Conservation (phyloP, 92 coral and sea anemone genomes). For the Phenganax marumi region DNA sequence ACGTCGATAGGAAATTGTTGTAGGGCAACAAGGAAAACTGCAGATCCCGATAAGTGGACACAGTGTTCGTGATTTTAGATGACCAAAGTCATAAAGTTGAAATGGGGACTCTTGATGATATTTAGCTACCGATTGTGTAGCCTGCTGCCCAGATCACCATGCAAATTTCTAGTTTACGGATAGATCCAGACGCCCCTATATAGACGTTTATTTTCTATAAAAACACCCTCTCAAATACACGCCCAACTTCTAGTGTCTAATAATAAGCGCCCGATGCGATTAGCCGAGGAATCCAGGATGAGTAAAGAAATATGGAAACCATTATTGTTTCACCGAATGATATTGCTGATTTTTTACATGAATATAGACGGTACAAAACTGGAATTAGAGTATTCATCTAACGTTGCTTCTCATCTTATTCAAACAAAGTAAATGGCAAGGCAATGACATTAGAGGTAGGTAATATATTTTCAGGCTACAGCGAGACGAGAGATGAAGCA, state of each 20-base stretch:
- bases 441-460: constrained; percentile 75
- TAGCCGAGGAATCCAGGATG: too few relatives aligned
- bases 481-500: too few relatives aligned
- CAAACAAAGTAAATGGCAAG: constrained; percentile 77
- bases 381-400: constrained; percentile 64
- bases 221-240: too few relatives aligned
- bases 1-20: background rate
- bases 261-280: too few relatives aligned
- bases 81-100: constrained; percentile 30
- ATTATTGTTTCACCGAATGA: background rate
- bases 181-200: too few relatives aligned
- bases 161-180: too few relatives aligned
- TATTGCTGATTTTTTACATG: constrained; percentile 53
- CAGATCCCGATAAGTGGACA: constrained; percentile 40
- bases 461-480: too few relatives aligned
- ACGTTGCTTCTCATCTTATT: constrained; percentile 77
- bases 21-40: constrained; percentile 8
- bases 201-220: too few relatives aligned
- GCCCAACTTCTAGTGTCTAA: too few relatives aligned
- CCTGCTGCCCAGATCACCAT: too few relatives aligned
- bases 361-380: constrained; percentile 61
- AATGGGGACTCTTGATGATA: constrained; percentile 8
- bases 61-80: constrained; percentile 23
- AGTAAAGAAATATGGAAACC: too few relatives aligned
- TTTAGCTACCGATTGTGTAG: background rate